Percentiles rank a stretch among this genome's conserved stretches.
These are phyloP conservation scores for Apocheima hispidaria DNA, from an alignment of 2,888 invertebrate species.

Conservation along the genomic window DNA sequence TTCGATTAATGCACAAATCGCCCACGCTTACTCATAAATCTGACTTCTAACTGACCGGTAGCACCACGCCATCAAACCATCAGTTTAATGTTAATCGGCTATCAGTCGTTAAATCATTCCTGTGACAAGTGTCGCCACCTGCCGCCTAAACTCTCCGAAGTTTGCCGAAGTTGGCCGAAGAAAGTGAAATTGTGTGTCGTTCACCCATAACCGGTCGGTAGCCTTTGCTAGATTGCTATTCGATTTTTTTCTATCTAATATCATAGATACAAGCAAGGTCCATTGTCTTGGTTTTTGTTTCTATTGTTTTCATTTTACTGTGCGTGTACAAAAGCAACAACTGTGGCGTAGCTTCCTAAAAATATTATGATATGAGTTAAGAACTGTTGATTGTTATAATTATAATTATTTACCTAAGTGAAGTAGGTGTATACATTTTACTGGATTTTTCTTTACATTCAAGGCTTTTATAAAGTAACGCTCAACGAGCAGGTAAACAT, in stretches of 20 bases:
- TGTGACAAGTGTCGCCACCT: slow-evolving; percentile 69
- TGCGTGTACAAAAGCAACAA: slow-evolving; percentile 19
- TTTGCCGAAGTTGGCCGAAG: slow-evolving; percentile 50
- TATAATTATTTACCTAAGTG: neutral
- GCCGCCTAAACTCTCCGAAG: slow-evolving; percentile 33
- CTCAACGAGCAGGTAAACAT: neutral
- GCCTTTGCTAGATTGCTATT: slow-evolving; percentile 33
- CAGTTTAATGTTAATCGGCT: slow-evolving; percentile 12
- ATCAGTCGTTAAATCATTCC: slow-evolving; percentile 1
- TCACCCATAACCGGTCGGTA: slow-evolving; percentile 61
- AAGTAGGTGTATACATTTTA: neutral
- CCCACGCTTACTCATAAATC: slow-evolving; percentile 21
- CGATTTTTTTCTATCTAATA: slow-evolving; percentile 29
- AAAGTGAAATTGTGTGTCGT: slow-evolving; percentile 78
- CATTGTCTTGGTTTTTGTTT: slow-evolving; percentile 39
- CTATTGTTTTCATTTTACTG: slow-evolving; percentile 29
- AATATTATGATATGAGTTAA: slow-evolving; percentile 6
- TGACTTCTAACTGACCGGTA: slow-evolving; percentile 8
- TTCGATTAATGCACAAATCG: slow-evolving; percentile 7
- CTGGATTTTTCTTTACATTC: neutral
- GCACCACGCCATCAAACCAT: slow-evolving; percentile 15
- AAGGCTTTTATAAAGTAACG: slow-evolving; percentile 1
- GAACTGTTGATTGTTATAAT: neutral
- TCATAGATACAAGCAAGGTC: slow-evolving; percentile 21
- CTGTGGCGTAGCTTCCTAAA: slow-evolving; percentile 14